phyloP scores from a whole-genome alignment of 2,797 vertebrate genomes.

The Cryptoblepharus egeriae region DNA sequence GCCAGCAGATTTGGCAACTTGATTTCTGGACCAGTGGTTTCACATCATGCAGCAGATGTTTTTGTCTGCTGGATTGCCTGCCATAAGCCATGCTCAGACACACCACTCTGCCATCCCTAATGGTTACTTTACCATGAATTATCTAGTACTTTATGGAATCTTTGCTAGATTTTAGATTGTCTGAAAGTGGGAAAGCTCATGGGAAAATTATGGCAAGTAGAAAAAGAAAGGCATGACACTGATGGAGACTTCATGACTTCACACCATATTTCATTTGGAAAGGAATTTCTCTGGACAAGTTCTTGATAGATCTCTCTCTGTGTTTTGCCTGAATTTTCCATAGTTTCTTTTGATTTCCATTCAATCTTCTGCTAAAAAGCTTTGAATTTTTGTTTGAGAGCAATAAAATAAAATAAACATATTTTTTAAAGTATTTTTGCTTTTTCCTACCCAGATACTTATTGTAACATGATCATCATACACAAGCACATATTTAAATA shows the following conservation, averaged over 20 bases:
- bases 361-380: too few relatives aligned
- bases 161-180: not conserved
- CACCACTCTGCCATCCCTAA: conserved; percentile 19
- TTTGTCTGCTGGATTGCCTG: conserved; percentile 10
- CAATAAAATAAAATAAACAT: too few relatives aligned
- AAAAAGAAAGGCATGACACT: too few relatives aligned
- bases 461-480: too few relatives aligned
- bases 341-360: too few relatives aligned
- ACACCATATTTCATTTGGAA: not conserved
- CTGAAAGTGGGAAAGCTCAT: not conserved
- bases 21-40: conserved; percentile 21
- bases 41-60: conserved; percentile 3
- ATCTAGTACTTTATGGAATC: not conserved
- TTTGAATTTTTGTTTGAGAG: too few relatives aligned
- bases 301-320: too few relatives aligned
- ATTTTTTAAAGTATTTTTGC: too few relatives aligned
- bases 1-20: conserved; percentile 38
- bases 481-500: too few relatives aligned
- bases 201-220: not conserved
- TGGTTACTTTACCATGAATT: conserved; percentile 19
- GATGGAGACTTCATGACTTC: not conserved
- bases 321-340: too few relatives aligned
- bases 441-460: too few relatives aligned
- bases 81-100: not conserved
- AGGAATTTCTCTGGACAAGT: not conserved